Evolutionary conservation across 2,888 invertebrate genomes (phyloP), one percentile per base, ranked within the genome.

Genomic region (Hofmannophila pseudospretella): DNA sequence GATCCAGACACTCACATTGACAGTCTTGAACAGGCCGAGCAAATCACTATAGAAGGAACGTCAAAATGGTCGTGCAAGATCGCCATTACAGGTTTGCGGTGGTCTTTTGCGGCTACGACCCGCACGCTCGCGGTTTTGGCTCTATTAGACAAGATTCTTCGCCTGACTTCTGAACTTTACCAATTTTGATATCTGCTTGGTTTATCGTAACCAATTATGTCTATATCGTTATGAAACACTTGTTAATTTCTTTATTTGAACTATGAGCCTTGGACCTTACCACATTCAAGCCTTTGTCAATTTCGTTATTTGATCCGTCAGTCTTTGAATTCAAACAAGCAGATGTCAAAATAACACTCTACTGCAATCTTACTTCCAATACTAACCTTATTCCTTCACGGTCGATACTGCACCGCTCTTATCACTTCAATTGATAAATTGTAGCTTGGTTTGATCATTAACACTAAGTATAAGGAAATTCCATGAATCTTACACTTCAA

Each of bases 61-160:
- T 97, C 97, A 88, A 97, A 98, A 91, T 98, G 98, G 98, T 97
- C 97, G 88, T 97, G 97, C 93, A 98, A 98, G 94, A 96, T 98
- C 91, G 97, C 97, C 88, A 97, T 98, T 84, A 98, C 97, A 96
- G 97, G 97, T 98, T 94, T 87, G 87, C 85, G 69, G 80, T 75
- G 81, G 85, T 82, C 82, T 87, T 84, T 85, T 64, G 84, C 85
- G 86, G 85, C 85, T 79, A 63, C 62, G 78, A 70, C 72, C 84
- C 84, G 85, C 85, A 77, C 80, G 79, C 75, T 84, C 82, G 82
- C 84, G 84, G 68, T 73, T 80, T 81, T 84, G 78, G 73, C 67
- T 79, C 84, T 86, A 84, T 85, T 85, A 85, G 85, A 76, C n/a
- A 69, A 71, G 66, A 74, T 67, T 67, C 80, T 85, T 84, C 80